Conservation (phyloP, 2,888 invertebrate genomes). For the Acronicta leporina region DNA sequence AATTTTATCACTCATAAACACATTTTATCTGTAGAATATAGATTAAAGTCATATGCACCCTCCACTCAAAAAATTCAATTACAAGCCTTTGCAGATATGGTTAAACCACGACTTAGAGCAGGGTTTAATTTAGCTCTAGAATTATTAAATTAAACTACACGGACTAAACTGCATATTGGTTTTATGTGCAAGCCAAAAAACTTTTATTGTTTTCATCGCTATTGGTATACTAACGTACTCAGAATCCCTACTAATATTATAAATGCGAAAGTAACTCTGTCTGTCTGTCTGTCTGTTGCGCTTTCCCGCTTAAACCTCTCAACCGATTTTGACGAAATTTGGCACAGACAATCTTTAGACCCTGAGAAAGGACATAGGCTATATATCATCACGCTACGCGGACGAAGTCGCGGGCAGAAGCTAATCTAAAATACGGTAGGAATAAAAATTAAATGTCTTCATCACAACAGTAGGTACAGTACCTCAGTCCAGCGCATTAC, state of each 20-base stretch:
- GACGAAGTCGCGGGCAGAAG: no score
- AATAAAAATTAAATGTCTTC: constrained; percentile 46
- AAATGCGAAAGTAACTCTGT: no score
- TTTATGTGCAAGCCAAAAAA: not conserved
- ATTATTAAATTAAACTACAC: not conserved
- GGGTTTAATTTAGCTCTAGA: not conserved
- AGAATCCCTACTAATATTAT: no score
- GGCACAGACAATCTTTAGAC: no score
- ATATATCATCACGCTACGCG: no score
- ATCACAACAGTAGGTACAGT: constrained; percentile 14
- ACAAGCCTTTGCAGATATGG: constrained; percentile 2
- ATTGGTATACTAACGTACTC: constrained; percentile 24
- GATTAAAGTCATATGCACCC: not conserved
- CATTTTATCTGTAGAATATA: constrained; percentile 6
- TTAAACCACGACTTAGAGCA: constrained; percentile 1
- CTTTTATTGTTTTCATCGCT: constrained; percentile 16
- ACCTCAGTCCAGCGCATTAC: constrained; percentile 36
- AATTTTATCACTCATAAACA: constrained; percentile 14
- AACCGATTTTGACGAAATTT: no score
- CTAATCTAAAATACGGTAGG: constrained; percentile 38
- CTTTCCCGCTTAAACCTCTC: no score
- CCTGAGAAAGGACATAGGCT: no score
- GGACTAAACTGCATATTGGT: not conserved
- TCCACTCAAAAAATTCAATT: constrained; percentile 2
- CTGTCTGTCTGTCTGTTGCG: no score